Evolutionary conservation across 2,797 vertebrate species (phyloP), one percentile per base, ranked within the genome.

Genomic region (Scomberomorus guttatus): DNA sequence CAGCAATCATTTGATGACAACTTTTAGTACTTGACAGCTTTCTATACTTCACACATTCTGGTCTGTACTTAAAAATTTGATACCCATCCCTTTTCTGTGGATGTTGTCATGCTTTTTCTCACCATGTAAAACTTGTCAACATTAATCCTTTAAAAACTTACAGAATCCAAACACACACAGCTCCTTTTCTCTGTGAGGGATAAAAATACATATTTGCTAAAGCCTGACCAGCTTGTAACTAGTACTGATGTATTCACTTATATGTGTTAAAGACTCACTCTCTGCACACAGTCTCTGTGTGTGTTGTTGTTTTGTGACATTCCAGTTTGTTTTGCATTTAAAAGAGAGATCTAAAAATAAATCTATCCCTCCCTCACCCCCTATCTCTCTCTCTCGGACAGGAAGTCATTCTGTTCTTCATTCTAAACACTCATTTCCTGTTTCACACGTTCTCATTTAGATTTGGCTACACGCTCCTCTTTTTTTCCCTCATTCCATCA

Each of bases 371-470:
- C 34, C 11, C 56, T 39, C n/a, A 1, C 27, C 5, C 18, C 39
- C 29, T 24, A 25, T 50, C 20, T 67, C 58, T 46, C 10, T 74
- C 9, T 68, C 62, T 64, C 15, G 8, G 76, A 90, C 91, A 93
- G 93, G 92, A 94, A 93, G 89, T 91, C 75, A 75, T 87, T 89
- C 81, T 81, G 80, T 86, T 89, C 73, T 82, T 92, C 50, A 85
- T 87, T 82, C 73, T 82, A 92, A 94, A 91, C 87, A 88, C 80
- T 83, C 1, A 52, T 89, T 92, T 94, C 93, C 91, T 94, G 92
- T 82, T 93, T 92, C 90, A 88, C 92, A 90, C 86, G 57, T 90
- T 73, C 71, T 59, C 71, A 51, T 87, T 88, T 79, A 64, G 10
- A 74, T 73, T 80, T 72, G 60, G 52, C 74, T 68, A 18, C 29